Evolutionary conservation across 2,113 vertebrate species (phyloP), one percentile per base, ranked within the genome.

Genomic region (Natator depressus): DNA sequence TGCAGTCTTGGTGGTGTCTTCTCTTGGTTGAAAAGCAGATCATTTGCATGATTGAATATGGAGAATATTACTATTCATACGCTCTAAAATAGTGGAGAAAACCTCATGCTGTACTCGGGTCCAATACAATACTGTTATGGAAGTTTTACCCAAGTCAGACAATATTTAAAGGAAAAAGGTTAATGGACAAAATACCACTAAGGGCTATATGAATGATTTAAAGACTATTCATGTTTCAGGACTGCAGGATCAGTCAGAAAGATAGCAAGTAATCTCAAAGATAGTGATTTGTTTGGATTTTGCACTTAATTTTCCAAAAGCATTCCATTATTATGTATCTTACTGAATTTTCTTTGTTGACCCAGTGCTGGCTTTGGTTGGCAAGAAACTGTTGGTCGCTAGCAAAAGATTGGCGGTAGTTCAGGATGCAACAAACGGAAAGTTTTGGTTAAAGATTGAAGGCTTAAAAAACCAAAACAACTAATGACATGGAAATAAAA

Each of bases 41-140:
- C 0, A 0, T 9, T 25, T 90, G 27, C 3, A 2, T 84, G 6
- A 82, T 88, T 8, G 0, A 31, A 3, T 31, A 2, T 1, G 0
- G 49, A 82, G 35, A 69, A 69, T 65, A 9, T 50, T 20, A 47
- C 4, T 19, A 8, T 69, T 12, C 35, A 62, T 13, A n/a, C 50
- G 1, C 1, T 47, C 29, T 8, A 53, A 75, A 81, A 9, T 22
- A 87, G 14, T 14, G 5, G 76, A 80, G 22, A 4, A 13, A 81
- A 27, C 4, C 0, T 53, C 42, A 35, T 20, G 38, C 87, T 83
- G 25, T 6, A 4, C 72, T 11, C 38, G 87, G 53, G 3, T 85
- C 2, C 6, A 38, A 5, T 29, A 16, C 27, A 85, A 0, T 46
- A 2, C 78, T 0, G 0, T 80, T 83, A 6, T 2, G 24, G 80